phyloP scores from a whole-genome alignment of 2,888 invertebrate genomes.

The Argynnis bischoffii region DNA sequence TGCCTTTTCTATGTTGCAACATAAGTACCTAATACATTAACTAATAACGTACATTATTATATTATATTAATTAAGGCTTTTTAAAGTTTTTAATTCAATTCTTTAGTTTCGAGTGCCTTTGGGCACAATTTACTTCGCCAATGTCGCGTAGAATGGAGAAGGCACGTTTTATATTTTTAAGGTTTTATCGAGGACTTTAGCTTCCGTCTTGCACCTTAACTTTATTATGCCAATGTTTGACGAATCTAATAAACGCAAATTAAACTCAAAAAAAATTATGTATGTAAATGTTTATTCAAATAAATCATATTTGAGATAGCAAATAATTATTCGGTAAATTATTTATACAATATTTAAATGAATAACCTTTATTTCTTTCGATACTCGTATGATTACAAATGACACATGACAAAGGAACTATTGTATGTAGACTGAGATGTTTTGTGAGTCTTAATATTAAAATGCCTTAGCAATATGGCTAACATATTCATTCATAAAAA shows the following conservation, averaged over 20 bases:
- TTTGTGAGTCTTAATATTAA: slow-evolving; percentile 61
- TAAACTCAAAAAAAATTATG: slow-evolving; percentile 32
- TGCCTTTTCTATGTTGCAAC: too few relatives aligned
- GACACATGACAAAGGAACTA: slow-evolving; percentile 82
- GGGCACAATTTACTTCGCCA: too few relatives aligned
- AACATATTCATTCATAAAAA: slow-evolving; percentile 50
- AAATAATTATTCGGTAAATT: slow-evolving; percentile 77
- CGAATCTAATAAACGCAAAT: background rate
- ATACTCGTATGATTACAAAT: slow-evolving; percentile 76
- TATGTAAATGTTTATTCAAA: slow-evolving; percentile 79
- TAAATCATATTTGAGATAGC: slow-evolving; percentile 81
- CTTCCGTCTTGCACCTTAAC: too few relatives aligned
- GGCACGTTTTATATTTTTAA: too few relatives aligned
- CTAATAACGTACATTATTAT: too few relatives aligned
- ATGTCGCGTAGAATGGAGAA: too few relatives aligned
- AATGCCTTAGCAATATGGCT: slow-evolving; percentile 71
- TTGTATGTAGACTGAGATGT: slow-evolving; percentile 78
- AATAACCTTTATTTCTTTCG: slow-evolving; percentile 68
- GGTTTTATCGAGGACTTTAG: background rate
- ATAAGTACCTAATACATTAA: too few relatives aligned
- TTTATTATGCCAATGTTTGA: background rate
- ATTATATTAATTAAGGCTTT: background rate
- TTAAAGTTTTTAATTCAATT: background rate
- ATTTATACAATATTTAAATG: slow-evolving; percentile 73
- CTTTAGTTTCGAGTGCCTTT: too few relatives aligned